Evolutionary conservation across 2,888 invertebrate species (phyloP).

Genomic region (Theretra japonica): DNA sequence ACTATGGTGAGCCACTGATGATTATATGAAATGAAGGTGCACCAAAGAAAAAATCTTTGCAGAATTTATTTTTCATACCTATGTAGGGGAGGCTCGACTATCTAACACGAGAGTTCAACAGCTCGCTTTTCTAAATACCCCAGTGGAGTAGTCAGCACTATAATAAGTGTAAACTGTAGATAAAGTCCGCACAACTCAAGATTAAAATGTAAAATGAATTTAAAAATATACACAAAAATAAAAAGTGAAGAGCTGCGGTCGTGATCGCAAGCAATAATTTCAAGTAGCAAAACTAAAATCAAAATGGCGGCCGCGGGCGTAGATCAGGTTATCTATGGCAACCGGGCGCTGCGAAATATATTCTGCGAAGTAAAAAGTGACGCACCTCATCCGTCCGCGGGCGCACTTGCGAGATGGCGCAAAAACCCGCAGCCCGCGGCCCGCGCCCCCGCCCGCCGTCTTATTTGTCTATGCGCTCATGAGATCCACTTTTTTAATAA

Average conservation of each 20-base stretch:
- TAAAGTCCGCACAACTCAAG: background rate
- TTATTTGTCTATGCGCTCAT: constrained; percentile 61
- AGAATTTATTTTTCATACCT: background rate
- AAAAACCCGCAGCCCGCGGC: constrained; percentile 40
- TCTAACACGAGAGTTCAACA: background rate
- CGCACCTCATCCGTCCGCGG: constrained; percentile 52
- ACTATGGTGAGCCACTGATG: too few species aligned
- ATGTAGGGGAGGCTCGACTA: background rate
- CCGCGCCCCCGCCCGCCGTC: constrained; percentile 51
- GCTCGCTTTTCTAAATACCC: background rate
- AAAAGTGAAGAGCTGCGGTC: constrained; percentile 38
- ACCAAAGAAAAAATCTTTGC: background rate
- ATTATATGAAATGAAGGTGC: background rate
- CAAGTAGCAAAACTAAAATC: constrained; percentile 76
- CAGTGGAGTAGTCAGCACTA: background rate
- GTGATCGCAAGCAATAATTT: constrained; percentile 64
- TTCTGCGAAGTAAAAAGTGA: constrained; percentile 74
- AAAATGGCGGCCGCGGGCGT: constrained; percentile 70
- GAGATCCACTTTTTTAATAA: constrained; percentile 1
- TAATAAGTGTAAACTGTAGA: background rate
- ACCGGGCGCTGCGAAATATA: constrained; percentile 57
- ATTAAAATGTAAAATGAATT: constrained; percentile 28
- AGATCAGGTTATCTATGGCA: constrained; percentile 67
- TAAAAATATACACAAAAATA: constrained; percentile 39
- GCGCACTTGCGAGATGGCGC: constrained; percentile 31